Base-by-base conservation (phyloP, 2,888 invertebrate genomes). In the Apamea monoglypha region DNA sequence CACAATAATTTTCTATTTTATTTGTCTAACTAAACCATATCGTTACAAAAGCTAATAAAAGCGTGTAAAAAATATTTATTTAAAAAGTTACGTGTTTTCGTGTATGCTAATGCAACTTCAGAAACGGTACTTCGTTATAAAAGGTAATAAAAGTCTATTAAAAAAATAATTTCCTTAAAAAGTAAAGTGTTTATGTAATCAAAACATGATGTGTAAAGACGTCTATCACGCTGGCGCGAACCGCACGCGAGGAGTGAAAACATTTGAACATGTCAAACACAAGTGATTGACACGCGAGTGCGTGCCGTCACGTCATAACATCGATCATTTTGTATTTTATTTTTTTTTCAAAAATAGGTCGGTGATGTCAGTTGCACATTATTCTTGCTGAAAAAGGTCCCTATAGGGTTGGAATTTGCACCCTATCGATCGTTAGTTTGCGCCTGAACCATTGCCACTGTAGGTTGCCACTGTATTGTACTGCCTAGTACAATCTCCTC, bases 241-340 rank as follows among this genome's bases (percentile, higher is more conserved):
- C 36, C 29, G 7, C 68, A 80, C 56, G 64, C 66, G 18, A 72
- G 25, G 36, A 44, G 29, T 47, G 56, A 63, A 82, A 83, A 73
- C 83, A 78, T 82, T 63, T 76, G 47, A 74, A 76, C 64, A 73
- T 74, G 63, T 76, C 82, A 78, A 85, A 74, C 76, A 29, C 44
- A 44, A 69, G 44, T 71, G 85, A 85, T 70, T 74, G 84, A 82
- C 84, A 74, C 73, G 32, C 67, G 59, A 68, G 59, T 64, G 63
- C 70, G 73, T 71, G 72, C 14, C 72, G 67, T 29, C 53, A 12
- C 74, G 75, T 36, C 47, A 66, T 53, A 53, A 76, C 82, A 68
- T 81, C 47, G 47, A 75, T 64, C 29, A 75, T 59, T n/a, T 81
- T 64, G 44, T 73, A n/a, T n/a, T n/a, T 59, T 56, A 21, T n/a